phyloP scores from a whole-genome alignment of 2,797 vertebrate species.

The Phoebastria nigripes region DNA sequence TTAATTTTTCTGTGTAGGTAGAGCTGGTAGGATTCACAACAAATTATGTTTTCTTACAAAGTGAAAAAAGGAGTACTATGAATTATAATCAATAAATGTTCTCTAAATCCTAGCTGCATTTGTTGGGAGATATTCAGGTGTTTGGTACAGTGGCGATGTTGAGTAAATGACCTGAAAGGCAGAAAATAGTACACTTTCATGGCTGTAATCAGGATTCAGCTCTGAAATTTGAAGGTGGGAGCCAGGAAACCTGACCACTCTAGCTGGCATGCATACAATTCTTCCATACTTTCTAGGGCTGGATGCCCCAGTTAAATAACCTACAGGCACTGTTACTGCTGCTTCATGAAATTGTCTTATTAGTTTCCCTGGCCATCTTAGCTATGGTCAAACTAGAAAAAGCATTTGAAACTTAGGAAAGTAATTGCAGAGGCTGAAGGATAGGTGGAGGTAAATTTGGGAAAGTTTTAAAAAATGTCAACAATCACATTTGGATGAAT shows the following conservation, averaged over 20 bases:
- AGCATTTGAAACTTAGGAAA: not conserved
- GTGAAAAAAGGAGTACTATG: not conserved
- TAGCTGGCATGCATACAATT: not conserved
- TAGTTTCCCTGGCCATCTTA: not conserved
- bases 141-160: not conserved
- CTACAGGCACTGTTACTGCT: not conserved
- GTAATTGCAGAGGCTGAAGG: not conserved
- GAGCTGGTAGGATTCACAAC: not conserved
- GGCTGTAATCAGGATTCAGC: not conserved
- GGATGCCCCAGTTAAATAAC: not conserved
- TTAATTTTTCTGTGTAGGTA: not conserved
- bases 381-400: not conserved
- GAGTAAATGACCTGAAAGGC: not conserved
- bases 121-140: not conserved
- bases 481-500: not conserved
- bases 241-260: not conserved
- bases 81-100: not conserved
- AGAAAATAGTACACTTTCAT: not conserved
- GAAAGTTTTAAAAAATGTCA: not conserved
- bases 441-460: not conserved
- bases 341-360: not conserved
- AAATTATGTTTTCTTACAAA: not conserved
- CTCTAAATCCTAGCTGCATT: not conserved
- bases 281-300: not conserved
- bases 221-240: not conserved